Percentiles rank a stretch among this genome's conserved stretches.
Conservation (phyloP, 2,797 vertebrate species). For the Pygocentrus nattereri region DNA sequence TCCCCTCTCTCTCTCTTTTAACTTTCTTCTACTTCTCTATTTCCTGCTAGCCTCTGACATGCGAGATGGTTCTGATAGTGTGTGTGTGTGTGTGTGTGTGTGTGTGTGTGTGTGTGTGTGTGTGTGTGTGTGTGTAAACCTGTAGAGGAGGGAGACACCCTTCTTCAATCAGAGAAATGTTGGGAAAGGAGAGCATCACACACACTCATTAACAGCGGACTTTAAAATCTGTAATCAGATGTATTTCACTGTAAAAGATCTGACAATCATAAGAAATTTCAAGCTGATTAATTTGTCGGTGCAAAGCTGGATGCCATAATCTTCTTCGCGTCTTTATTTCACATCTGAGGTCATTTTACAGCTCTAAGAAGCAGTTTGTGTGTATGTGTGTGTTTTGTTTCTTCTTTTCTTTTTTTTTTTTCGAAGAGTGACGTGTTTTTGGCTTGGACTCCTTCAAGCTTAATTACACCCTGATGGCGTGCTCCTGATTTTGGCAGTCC, state of each 20-base stretch:
- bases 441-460: conserved; percentile 46
- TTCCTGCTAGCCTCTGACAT: conserved; percentile 81
- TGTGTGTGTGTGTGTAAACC: conserved; percentile 79
- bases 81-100: conserved; percentile 75
- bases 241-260: not conserved
- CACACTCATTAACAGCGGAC: conserved; percentile 7
- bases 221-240: conserved; percentile 19
- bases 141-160: conserved; percentile 38
- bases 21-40: conserved; percentile 81
- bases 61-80: conserved; percentile 74
- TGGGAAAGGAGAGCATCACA: conserved; percentile 13
- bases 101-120: conserved; percentile 73
- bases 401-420: not conserved
- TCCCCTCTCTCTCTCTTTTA: conserved; percentile 82
- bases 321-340: not conserved
- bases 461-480: conserved; percentile 53
- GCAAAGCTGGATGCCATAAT: not conserved
- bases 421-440: conserved; percentile 15
- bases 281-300: not conserved
- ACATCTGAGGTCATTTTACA: conserved; percentile 11
- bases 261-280: not conserved
- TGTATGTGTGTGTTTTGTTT: not conserved
- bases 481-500: conserved; percentile 56
- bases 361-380: conserved; percentile 2
- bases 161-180: not conserved